These are phyloP conservation scores for Alligator sinensis DNA, from an alignment of 2,113 vertebrate genomes.

Conservation along the genomic window DNA sequence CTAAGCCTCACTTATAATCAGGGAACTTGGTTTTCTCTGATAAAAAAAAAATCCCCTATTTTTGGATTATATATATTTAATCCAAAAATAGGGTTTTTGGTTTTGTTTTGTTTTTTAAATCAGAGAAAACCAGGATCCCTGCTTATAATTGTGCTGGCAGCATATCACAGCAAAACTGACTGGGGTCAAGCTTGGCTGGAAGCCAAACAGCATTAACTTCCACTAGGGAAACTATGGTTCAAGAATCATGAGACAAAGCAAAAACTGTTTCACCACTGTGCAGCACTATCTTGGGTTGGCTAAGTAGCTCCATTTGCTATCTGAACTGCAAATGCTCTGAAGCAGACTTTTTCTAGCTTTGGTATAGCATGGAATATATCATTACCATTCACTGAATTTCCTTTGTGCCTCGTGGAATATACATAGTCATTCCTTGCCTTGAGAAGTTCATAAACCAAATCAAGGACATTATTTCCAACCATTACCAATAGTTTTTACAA, in stretches of 20 bases:
- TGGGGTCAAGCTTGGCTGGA: neutral
- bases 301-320: fast-evolving
- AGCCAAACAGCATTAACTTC: neutral
- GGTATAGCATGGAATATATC: neutral
- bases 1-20: too few relatives aligned
- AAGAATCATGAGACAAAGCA: neutral
- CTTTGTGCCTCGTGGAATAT: fast-evolving
- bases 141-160: neutral
- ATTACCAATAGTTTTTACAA: neutral
- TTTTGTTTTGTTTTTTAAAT: too few relatives aligned
- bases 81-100: too few relatives aligned
- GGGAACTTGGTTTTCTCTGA: too few relatives aligned
- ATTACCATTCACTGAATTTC: neutral
- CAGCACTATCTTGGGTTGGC: neutral
- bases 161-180: neutral
- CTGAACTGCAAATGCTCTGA: neutral
- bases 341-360: neutral
- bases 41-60: too few relatives aligned
- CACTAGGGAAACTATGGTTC: neutral
- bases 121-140: neutral
- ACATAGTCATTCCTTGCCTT: fast-evolving
- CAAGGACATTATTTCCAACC: neutral
- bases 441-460: neutral
- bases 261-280: neutral
- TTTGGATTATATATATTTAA: too few relatives aligned